A percentile compares a stretch with the other conserved stretches of the same genome.
Conservation (phyloP, 2,113 vertebrate species). For the Forbesichthys agassizii region DNA sequence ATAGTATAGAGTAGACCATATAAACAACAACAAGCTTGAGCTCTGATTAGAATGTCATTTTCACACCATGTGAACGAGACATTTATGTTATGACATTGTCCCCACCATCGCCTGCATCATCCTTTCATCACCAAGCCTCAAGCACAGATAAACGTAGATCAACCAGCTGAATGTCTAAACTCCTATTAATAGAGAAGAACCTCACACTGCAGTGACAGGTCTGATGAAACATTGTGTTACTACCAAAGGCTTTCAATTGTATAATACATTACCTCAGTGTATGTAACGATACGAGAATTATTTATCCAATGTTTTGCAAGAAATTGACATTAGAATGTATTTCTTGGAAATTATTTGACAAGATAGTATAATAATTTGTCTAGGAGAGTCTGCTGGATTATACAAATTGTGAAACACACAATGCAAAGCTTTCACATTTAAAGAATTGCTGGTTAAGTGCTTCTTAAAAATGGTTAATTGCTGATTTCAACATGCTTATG, state of each 20-base stretch:
- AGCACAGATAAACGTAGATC: background rate
- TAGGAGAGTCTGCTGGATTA: too few relatives aligned
- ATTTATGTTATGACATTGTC: background rate
- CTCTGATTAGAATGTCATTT: constrained; percentile 9
- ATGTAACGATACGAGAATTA: too few relatives aligned
- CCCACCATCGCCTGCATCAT: background rate
- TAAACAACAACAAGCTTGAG: constrained; percentile 11
- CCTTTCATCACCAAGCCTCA: background rate
- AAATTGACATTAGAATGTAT: too few relatives aligned
- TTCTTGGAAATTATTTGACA: too few relatives aligned
- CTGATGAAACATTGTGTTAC: constrained; percentile 17
- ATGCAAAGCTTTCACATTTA: background rate
- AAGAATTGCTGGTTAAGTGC: background rate
- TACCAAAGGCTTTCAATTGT: background rate
- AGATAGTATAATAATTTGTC: too few relatives aligned
- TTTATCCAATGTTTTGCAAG: too few relatives aligned
- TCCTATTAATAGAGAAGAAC: background rate
- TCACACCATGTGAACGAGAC: background rate
- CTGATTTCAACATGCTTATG: constrained; percentile 23
- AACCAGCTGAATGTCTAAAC: background rate
- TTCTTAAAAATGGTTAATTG: background rate
- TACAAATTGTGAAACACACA: too few relatives aligned
- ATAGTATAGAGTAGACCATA: background rate
- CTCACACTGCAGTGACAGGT: background rate
- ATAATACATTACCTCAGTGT: too few relatives aligned